Base-by-base conservation (phyloP, 2,888 invertebrate genomes). In the Amiota mariae region DNA sequence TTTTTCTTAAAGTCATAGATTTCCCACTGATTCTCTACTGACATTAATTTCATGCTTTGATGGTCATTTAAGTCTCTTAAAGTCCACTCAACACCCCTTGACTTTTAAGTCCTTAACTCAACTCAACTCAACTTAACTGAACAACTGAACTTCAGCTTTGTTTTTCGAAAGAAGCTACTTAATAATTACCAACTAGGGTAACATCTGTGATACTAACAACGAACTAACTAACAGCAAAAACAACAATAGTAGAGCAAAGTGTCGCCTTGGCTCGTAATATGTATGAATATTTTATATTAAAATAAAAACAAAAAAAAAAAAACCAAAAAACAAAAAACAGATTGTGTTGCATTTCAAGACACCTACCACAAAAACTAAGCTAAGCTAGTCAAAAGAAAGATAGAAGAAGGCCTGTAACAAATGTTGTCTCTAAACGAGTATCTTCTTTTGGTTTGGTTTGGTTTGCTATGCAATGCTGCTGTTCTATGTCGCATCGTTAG, bases 221-320 rank as follows among this genome's bases (percentile, higher is more conserved):
- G 18, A 66, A 59, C 11, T 48, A 18, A 66, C 11, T 48, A 36
- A 66, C 47, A 66, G 49, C 63, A 15, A 24, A 24, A 68, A 66
- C 63, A 15, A 24, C 51, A 68, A 46, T 54, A 54, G 24, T 54
- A 48, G 54, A 66, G 20, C 54, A 68, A 68, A 68, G 59, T 59
- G 59, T 51, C 67, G 67, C 54, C 20, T 51, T 18, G 18, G 12
- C 67, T 68, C 81, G 81, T 79, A 80, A 79, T 78, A 78, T 76
- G 59, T 78, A 80, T 81, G 78, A 80, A 81, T 81, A 79, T 78
- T 81, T 81, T 77, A 81, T n/a, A n/a, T n/a, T n/a, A n/a, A n/a
- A n/a, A n/a, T 79, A 6, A 36, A 36, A 36, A 36, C 36, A 36
- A 36, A 2, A 36, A 36, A 36, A 36, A n/a, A n/a, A n/a, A n/a